Conservation (phyloP, 1,140 invertebrate genomes). For the Uloborus diversus region DNA sequence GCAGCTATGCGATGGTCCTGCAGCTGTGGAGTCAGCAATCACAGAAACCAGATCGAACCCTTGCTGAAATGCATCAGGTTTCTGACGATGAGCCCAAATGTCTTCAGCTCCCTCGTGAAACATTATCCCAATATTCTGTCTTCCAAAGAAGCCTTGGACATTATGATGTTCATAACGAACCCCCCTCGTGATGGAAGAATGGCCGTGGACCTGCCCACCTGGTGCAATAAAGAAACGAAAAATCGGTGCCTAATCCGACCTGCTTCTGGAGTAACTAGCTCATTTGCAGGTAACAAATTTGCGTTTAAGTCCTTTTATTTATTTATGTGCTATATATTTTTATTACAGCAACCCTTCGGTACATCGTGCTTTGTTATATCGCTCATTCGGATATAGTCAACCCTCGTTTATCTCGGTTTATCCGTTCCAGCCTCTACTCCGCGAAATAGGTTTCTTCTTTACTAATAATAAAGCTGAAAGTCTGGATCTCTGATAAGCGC, state of each 20-base stretch:
- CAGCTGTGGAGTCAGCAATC: not conserved
- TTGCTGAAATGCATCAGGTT: constrained; percentile 7
- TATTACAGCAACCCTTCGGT: not conserved
- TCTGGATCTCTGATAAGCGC: too few relatives aligned
- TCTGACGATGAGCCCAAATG: not conserved
- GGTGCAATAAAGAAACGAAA: constrained; percentile 14
- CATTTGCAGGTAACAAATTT: not conserved
- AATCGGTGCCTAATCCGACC: too few relatives aligned
- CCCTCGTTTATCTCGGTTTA: not conserved
- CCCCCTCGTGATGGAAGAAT: not conserved
- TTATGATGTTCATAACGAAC: constrained; percentile 4
- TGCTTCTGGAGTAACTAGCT: not conserved
- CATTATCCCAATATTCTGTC: not conserved
- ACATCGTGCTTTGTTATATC: too few relatives aligned
- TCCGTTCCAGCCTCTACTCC: not conserved
- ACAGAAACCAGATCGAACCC: not conserved
- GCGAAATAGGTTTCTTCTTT: too few relatives aligned
- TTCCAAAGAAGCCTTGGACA: not conserved
- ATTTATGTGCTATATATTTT: not conserved
- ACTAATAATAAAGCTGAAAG: too few relatives aligned
- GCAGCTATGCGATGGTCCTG: not conserved
- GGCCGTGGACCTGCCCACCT: not conserved
- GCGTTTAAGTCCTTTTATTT: not conserved
- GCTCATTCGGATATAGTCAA: not conserved
- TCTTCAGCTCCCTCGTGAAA: not conserved